These are phyloP conservation scores for Ophion ellenae DNA, from an alignment of 2,888 invertebrate species.

Conservation along the genomic window DNA sequence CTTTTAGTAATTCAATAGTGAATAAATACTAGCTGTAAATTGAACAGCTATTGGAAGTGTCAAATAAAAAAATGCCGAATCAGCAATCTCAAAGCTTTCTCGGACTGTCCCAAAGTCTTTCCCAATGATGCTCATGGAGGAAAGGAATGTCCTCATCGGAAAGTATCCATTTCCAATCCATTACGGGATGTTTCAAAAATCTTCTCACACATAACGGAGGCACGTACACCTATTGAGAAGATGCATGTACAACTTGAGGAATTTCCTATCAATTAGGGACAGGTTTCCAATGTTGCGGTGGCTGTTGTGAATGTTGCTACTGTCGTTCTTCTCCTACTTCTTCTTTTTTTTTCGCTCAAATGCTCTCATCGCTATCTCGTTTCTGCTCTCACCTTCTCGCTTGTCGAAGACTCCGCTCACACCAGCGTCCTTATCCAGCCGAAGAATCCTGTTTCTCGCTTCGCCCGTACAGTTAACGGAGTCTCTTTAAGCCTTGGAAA, in stretches of 20 bases:
- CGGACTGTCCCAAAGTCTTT: background rate
- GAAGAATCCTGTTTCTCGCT: constrained; percentile 77
- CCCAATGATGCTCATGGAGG: background rate
- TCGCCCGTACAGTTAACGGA: constrained; percentile 74
- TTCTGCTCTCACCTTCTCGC: constrained; percentile 31
- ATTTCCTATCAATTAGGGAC: constrained; percentile 83
- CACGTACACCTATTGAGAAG: constrained; percentile 9
- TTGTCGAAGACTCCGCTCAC: constrained; percentile 55
- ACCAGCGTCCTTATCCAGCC: constrained; percentile 66
- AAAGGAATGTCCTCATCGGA: constrained; percentile 68
- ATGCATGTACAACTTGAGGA: constrained; percentile 70
- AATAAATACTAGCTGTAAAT: background rate
- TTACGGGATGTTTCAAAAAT: constrained; percentile 77
- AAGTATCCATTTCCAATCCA: constrained; percentile 78
- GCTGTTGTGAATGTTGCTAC: constrained; percentile 61
- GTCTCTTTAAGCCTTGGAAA: constrained; percentile 71
- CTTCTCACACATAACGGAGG: constrained; percentile 41
- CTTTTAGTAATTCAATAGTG: background rate
- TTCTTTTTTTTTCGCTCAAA: constrained; percentile 42
- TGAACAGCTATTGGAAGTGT: background rate
- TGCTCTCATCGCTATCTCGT: constrained; percentile 47
- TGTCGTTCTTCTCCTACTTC: constrained; percentile 49
- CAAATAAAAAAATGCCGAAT: background rate
- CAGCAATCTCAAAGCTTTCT: background rate
- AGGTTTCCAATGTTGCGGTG: constrained; percentile 77